Percentiles rank a stretch among this genome's conserved stretches.
phyloP scores from a whole-genome alignment of 2,797 vertebrate species.

The Cossypha caffra region DNA sequence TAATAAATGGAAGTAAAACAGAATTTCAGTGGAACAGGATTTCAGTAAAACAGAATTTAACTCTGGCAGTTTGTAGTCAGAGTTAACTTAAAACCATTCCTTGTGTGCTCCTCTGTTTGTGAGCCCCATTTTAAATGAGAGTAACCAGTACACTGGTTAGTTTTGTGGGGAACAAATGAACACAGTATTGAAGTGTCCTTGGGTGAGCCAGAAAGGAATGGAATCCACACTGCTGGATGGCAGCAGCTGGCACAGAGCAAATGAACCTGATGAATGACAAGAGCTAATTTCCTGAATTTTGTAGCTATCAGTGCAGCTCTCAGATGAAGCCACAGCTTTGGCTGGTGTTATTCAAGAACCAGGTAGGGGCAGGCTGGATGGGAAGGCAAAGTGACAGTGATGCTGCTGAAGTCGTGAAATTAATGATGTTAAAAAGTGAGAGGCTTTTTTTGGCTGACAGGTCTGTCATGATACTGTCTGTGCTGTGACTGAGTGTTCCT shows the following conservation, averaged over 20 bases:
- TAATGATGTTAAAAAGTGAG: background rate
- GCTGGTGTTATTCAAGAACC: background rate
- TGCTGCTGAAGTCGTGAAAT: background rate
- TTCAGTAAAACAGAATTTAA: background rate
- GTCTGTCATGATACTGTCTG: background rate
- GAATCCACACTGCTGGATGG: background rate
- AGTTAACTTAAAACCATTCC: background rate
- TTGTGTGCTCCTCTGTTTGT: background rate
- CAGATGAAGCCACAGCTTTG: background rate
- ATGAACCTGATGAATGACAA: background rate
- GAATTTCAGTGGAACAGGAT: background rate
- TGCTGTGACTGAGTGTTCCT: background rate
- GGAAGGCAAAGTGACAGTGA: background rate
- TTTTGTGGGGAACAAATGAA: background rate
- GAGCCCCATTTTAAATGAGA: background rate
- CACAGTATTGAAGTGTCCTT: background rate
- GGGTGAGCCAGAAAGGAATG: background rate
- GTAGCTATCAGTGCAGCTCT: background rate
- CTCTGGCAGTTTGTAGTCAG: background rate
- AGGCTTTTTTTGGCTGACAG: background rate
- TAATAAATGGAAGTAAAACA: background rate
- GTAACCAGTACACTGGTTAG: background rate
- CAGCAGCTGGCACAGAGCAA: background rate
- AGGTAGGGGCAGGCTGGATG: background rate
- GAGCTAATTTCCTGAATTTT: background rate